Evolutionary conservation across 2,888 invertebrate genomes (phyloP).

Genomic region (Aleiodes alternator): DNA sequence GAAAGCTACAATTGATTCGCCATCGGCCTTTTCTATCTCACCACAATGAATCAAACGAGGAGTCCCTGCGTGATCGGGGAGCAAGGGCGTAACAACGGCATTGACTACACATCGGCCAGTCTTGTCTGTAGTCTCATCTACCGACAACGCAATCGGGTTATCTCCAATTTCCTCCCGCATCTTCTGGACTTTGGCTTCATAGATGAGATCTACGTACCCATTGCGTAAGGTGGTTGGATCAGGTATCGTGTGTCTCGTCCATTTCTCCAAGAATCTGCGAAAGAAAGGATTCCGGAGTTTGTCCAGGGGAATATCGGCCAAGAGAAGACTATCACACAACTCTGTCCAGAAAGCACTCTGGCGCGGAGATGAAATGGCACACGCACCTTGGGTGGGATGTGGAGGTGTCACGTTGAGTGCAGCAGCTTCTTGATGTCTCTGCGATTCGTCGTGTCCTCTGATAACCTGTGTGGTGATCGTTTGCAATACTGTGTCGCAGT

Average conservation of each 20-base stretch:
- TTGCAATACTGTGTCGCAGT: neutral
- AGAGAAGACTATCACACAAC: slow-evolving; percentile 10
- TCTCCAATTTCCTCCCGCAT: neutral
- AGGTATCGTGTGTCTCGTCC: slow-evolving; percentile 12
- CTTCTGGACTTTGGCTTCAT: neutral
- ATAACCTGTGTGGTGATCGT: neutral
- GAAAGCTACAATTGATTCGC: neutral
- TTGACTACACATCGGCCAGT: slow-evolving; percentile 5
- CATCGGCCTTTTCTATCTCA: neutral
- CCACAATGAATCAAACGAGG: slow-evolving; percentile 19
- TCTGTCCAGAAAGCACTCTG: slow-evolving; percentile 2
- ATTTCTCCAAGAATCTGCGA: slow-evolving; percentile 5
- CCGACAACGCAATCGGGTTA: slow-evolving; percentile 3
- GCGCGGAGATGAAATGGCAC: neutral
- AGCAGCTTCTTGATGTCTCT: neutral
- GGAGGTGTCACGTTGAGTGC: neutral
- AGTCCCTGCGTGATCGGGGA: neutral
- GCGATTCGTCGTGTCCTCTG: neutral
- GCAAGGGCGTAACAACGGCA: slow-evolving; percentile 8
- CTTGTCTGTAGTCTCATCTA: slow-evolving; percentile 25
- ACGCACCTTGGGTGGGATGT: neutral
- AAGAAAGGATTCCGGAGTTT: neutral
- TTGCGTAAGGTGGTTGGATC: neutral
- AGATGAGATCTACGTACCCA: slow-evolving; percentile 2
- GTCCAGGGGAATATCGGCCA: slow-evolving; percentile 28